Base-by-base conservation (phyloP, 2,113 vertebrate genomes). In the Tricholaema leucomelas region DNA sequence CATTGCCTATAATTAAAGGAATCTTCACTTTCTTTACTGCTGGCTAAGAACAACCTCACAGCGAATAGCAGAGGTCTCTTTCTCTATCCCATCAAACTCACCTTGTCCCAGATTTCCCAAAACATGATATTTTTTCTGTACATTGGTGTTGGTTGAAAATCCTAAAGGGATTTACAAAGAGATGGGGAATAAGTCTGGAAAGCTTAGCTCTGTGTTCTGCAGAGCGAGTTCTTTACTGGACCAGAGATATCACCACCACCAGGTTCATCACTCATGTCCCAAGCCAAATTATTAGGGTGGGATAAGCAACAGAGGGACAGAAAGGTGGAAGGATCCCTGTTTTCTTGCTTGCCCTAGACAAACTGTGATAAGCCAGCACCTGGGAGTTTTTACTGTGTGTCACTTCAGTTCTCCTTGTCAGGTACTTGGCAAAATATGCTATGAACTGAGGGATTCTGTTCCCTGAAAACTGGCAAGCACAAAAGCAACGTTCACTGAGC, bases 341-440 rank as follows among this genome's bases (percentile, higher is more conserved):
- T 46, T 64, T 12, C 2, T 23, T 1, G 1, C 50, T 58, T 42
- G 24, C 10, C 42, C 25, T 25, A 38, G 25, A 28, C 8, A 48
- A 81, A 60, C 1, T 0, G 5, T 1, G 2, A 18, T 14, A 50
- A 2, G 1, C 9, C 35, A 70, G n/a, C 56, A 50, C 10, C 25
- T 44, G 12, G 19, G 36, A 75, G 33, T 46, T 87, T 67, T 67
- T 38, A 27, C 21, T 79, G 8, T 2, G 9, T 18, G 24, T 40
- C 20, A 63, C 13, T 75, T 66, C 30, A 48, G 19, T 23, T 75
- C n/a, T 79, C 35, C 33, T 20, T 54, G 79, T 15, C 84, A 83
- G 18, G n/a, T 38, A 69, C 25, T 19, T 72, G 59, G 24, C 28
- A 74, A 42, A 94, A 83, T 12, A n/a, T 12, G 4, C 7, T 33